Evolutionary conservation across 1,140 invertebrate species (phyloP).

Genomic region (Drosophila elegans): DNA sequence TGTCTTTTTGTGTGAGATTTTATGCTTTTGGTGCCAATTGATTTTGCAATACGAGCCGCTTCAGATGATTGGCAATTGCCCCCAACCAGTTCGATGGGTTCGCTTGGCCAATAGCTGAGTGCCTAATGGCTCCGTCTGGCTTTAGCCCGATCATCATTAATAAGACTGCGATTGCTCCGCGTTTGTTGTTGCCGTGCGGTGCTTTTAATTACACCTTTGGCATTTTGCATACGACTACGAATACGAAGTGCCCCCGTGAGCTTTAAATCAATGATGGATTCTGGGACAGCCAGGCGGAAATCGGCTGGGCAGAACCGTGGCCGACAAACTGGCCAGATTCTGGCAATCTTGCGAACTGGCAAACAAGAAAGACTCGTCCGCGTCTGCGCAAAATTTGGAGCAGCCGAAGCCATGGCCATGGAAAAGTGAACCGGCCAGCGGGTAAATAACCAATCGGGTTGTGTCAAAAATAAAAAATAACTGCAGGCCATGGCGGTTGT

Average conservation of each 20-base stretch:
- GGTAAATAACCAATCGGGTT: slow-evolving; percentile 56
- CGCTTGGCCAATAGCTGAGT: slow-evolving; percentile 41
- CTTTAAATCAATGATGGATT: not conserved
- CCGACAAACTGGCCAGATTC: slow-evolving; percentile 42
- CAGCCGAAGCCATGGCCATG: slow-evolving; percentile 72
- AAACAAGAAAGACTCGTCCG: slow-evolving; percentile 75
- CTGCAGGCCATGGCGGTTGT: slow-evolving; percentile 73
- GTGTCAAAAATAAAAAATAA: slow-evolving; percentile 57
- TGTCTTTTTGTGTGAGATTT: slow-evolving; percentile 18
- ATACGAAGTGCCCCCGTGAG: not conserved
- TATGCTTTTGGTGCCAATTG: slow-evolving; percentile 49
- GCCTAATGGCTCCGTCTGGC: slow-evolving; percentile 66
- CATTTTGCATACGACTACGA: slow-evolving; percentile 56
- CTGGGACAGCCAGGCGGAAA: slow-evolving; percentile 47
- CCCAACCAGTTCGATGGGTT: slow-evolving; percentile 68
- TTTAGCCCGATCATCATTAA: slow-evolving; percentile 70
- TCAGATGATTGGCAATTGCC: slow-evolving; percentile 64
- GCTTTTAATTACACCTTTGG: slow-evolving; percentile 80
- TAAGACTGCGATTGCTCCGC: slow-evolving; percentile 48
- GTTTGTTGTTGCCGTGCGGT: slow-evolving; percentile 12
- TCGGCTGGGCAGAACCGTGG: slow-evolving; percentile 27
- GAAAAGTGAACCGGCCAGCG: slow-evolving; percentile 31
- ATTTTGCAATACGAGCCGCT: slow-evolving; percentile 52
- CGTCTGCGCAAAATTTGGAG: slow-evolving; percentile 67
- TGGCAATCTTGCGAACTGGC: slow-evolving; percentile 13